phyloP scores from a whole-genome alignment of 1,140 invertebrate species.

The Oppia nitens region DNA sequence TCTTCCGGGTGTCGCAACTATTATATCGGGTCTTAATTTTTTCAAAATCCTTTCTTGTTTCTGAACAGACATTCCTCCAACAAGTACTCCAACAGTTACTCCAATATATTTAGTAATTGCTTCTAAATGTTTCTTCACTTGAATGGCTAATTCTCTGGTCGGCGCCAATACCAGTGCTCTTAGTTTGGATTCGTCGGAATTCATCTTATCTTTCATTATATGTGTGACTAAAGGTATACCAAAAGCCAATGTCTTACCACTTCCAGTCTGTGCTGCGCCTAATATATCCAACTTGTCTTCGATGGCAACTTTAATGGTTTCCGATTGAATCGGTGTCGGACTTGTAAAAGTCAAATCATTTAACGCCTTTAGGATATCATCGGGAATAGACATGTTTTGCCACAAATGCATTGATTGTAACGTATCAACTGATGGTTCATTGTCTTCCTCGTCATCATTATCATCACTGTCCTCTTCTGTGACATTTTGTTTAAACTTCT shows the following conservation, averaged over 20 bases:
- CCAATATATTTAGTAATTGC: constrained; percentile 62
- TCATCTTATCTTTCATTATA: constrained; percentile 47
- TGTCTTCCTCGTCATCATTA: not conserved
- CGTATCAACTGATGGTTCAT: constrained; percentile 12
- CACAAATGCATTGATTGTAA: not conserved
- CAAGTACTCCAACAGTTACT: constrained; percentile 53
- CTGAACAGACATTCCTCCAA: constrained; percentile 73
- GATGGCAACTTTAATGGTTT: constrained; percentile 65
- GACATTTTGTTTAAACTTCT: not conserved
- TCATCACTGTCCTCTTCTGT: not conserved
- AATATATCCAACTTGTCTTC: constrained; percentile 68
- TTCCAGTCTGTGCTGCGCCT: constrained; percentile 92
- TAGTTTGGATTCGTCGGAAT: constrained; percentile 15
- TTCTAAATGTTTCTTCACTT: constrained; percentile 70
- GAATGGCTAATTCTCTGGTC: constrained; percentile 84
- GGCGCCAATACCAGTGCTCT: constrained; percentile 74
- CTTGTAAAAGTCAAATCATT: constrained; percentile 51
- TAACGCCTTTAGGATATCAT: constrained; percentile 49
- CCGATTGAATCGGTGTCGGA: constrained; percentile 64
- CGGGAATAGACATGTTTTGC: not conserved
- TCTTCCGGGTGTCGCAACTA: constrained; percentile 87
- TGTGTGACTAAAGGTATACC: constrained; percentile 74
- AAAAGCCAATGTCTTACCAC: constrained; percentile 94
- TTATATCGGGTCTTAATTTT: constrained; percentile 60
- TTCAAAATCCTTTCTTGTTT: constrained; percentile 76